Evolutionary conservation across 2,888 invertebrate genomes (phyloP), one percentile per base, ranked within the genome.

Genomic region (Scaptomyza reducta): DNA sequence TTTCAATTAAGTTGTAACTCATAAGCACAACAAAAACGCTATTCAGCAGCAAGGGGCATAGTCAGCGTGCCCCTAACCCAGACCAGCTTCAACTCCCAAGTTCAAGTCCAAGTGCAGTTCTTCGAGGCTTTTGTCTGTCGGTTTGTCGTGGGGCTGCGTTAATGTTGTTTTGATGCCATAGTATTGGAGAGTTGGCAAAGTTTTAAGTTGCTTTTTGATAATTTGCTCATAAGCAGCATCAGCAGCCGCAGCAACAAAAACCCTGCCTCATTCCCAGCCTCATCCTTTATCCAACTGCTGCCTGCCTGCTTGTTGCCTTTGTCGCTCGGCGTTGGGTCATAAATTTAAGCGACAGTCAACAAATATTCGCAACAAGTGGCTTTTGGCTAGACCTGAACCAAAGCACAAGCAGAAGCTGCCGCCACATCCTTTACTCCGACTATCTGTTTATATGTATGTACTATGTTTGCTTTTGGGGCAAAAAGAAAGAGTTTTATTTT

Each of bases 301-400:
- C 27, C 74, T 51, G 58, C 51, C 44, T 42, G 54, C 51, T 60
- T 54, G 38, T 42, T 51, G 42, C 74, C 70, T 72, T 71, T 70
- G 57, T 70, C 59, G 85, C 68, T 57, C 63, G 69, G 33, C 70
- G 59, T 64, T 68, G 79, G 88, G 89, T 85, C 88, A 91, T 91
- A 91, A 90, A 91, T 91, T 90, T 87, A 71, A 89, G 87, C 88
- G 89, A 89, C 90, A 88, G 90, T 90, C 90, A 89, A 91, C 90
- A 91, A 91, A 90, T 90, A 88, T 79, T 79, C 61, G 91, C 91
- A 91, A 91, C 91, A 91, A 91, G 91, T 91, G 89, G 85, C 80
- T 87, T 55, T 65, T 62, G 63, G 61, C 50, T 40, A 64, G 70
- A 51, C 14, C 66, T 51, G 22, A 50, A 45, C 40, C 38, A 22